Base-by-base conservation (phyloP, 2,888 invertebrate species). In the Ptychoptera albimana region DNA sequence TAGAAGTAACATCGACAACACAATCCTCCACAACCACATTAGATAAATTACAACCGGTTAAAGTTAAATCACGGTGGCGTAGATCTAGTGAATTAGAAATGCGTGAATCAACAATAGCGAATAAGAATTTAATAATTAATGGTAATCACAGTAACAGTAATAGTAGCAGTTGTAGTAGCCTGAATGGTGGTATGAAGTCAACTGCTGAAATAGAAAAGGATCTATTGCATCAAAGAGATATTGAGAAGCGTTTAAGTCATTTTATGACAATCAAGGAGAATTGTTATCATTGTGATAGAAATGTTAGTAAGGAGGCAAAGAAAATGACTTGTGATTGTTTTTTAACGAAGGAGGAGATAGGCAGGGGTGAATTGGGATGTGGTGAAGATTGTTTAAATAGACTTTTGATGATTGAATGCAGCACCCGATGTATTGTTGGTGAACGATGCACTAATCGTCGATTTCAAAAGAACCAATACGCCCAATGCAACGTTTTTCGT, bases 321-420 rank as follows among this genome's bases (percentile, higher is more conserved):
- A 79, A 87, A 54, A 94, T 96, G 94, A 77, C 82, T 30, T 96
- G 96, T 65, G 96, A 96, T 65, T 97, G 96, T 63, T 84, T 86
- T 57, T 72, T 93, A 51, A 85, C 86, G 44, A 79, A 82, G 59
- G 93, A 93, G 53, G 96, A 96, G 59, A 72, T 86, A 50, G 75
- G 76, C 37, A 70, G 81, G 46, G 91, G 89, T 0, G 84, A 87
- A 57, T 64, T 77, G 48, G 92, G 91, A 9, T 97, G 97, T 62
- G 93, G 91, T 1, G 91, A 92, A 58, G 92, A 94, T 66, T 97
- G 97, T 65, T 74, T 97, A 32, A 97, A 97, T 70, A 78, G 94
- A 58, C 73, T 96, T 60, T 77, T 97, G n/a, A 88, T 94, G 84
- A 94, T 97, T 60, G 97, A 97, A 75, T 97, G 96, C 72, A 92